Evolutionary conservation across 2,797 vertebrate genomes (phyloP).

Genomic region (Natrix natrix): DNA sequence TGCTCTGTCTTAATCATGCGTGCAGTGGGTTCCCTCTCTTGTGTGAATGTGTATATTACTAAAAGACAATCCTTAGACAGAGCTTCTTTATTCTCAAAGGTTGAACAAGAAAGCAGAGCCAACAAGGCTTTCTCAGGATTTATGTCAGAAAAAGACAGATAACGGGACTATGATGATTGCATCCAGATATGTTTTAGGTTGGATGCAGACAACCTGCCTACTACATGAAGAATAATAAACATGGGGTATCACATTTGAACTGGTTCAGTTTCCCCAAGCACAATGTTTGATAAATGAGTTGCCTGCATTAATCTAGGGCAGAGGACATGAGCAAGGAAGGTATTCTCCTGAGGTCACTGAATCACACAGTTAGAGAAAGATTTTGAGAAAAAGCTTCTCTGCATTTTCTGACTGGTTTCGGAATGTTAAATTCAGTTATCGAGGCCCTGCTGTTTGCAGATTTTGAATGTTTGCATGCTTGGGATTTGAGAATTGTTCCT

Average conservation of each 20-base stretch:
- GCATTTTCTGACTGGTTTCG: background rate
- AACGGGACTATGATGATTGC: background rate
- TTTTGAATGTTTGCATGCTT: background rate
- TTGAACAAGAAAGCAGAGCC: background rate
- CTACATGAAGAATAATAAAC: background rate
- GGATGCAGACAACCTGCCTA: background rate
- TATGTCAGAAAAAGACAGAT: background rate
- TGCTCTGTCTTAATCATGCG: slow-evolving; percentile 28
- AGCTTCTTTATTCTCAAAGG: background rate
- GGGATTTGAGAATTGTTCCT: background rate
- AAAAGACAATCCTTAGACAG: background rate
- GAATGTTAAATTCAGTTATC: background rate
- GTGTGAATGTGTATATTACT: slow-evolving; percentile 1
- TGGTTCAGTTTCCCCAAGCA: background rate
- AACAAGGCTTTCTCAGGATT: background rate
- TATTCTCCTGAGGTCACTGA: background rate
- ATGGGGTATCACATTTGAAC: background rate
- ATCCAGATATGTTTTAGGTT: background rate
- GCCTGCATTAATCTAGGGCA: background rate
- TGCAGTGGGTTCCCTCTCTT: background rate
- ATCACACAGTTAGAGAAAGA: background rate
- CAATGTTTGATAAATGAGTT: background rate
- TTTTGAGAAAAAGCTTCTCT: background rate
- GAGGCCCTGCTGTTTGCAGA: background rate
- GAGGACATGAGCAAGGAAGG: background rate